Percentiles rank a stretch among this genome's conserved stretches.
Conservation (phyloP, 2,113 vertebrate genomes). For the Phylloscopus trochiloides region DNA sequence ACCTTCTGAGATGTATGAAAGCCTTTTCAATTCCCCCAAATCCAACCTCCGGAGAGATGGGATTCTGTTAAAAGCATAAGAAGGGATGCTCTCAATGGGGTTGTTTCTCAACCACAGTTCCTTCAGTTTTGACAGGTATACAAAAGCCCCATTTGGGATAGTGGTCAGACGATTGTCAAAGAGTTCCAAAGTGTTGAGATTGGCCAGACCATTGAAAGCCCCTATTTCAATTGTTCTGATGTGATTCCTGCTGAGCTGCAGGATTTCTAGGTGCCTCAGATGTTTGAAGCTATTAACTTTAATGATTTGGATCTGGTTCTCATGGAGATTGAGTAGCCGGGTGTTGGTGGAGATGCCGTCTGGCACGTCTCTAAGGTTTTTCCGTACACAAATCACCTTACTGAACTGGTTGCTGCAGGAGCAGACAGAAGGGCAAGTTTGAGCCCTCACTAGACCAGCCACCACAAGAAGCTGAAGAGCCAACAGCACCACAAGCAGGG, state of each 20-base stretch:
- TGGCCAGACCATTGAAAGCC: conserved; percentile 98
- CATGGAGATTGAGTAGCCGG: conserved; percentile 95
- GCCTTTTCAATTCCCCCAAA: conserved; percentile 94
- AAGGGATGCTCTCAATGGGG: conserved; percentile 97
- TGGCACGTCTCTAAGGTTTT: conserved; percentile 94
- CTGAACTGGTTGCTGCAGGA: conserved; percentile 99
- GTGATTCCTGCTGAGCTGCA: conserved; percentile 97
- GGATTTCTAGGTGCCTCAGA: conserved; percentile 94
- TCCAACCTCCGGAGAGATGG: conserved; percentile 93
- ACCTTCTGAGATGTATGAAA: conserved; percentile 98
- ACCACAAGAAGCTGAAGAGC: conserved; percentile 98
- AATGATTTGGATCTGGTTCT: conserved; percentile 98
- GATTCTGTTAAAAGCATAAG: conserved; percentile 98
- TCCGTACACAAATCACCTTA: conserved; percentile 96
- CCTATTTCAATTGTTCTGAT: conserved; percentile 98
- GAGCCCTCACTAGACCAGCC: conserved; percentile 95
- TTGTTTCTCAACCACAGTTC: conserved; percentile 98
- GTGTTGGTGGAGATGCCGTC: conserved; percentile 99
- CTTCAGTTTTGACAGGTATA: conserved; percentile 97
- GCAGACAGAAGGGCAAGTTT: conserved; percentile 97
- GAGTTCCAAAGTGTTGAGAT: conserved; percentile 97
- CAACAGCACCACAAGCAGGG: conserved; percentile 96
- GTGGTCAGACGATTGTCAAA: conserved; percentile 99
- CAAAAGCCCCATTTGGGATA: conserved; percentile 98
- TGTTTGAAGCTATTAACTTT: conserved; percentile 99